phyloP scores from a whole-genome alignment of 2,113 vertebrate genomes.

The Scomber japonicus region DNA sequence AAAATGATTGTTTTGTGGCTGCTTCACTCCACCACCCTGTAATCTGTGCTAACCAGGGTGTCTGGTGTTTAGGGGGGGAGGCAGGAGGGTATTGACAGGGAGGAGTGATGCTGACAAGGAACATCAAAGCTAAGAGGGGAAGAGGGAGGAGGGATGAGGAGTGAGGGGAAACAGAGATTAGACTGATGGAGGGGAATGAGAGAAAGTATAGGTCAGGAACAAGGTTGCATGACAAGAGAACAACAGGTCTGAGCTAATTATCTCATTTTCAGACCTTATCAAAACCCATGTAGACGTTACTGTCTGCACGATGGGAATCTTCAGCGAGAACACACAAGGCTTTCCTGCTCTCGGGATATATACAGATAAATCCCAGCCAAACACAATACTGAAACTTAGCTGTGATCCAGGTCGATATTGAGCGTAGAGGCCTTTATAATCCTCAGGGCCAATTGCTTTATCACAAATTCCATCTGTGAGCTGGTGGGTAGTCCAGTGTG shows the following conservation, averaged over 20 bases:
- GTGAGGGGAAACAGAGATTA: constrained; percentile 48
- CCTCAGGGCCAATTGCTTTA: constrained; percentile 52
- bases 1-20: constrained; percentile 62
- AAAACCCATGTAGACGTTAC: constrained; percentile 32
- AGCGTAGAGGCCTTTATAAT: constrained; percentile 33
- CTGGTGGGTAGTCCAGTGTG: constrained; percentile 49
- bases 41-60: constrained; percentile 65
- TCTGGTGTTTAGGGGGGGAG: constrained; percentile 26
- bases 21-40: constrained; percentile 51
- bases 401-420: constrained; percentile 36
- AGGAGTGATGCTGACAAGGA: constrained; percentile 69
- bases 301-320: constrained; percentile 37
- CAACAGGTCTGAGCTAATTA: constrained; percentile 57
- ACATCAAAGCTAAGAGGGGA: constrained; percentile 70
- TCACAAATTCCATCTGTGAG: constrained; percentile 67
- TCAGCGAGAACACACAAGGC: neutral
- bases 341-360: constrained; percentile 23
- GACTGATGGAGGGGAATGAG: constrained; percentile 44
- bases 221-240: constrained; percentile 46
- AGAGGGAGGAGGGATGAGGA: neutral
- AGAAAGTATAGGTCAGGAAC: constrained; percentile 63
- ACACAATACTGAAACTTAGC: constrained; percentile 48
- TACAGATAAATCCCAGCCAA: constrained; percentile 42
- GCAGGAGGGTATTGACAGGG: constrained; percentile 8
- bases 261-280: constrained; percentile 56